These are phyloP conservation scores for Pseudococcus jackbeardsleyi DNA, from an alignment of 2,888 invertebrate species.

Conservation along the genomic window DNA sequence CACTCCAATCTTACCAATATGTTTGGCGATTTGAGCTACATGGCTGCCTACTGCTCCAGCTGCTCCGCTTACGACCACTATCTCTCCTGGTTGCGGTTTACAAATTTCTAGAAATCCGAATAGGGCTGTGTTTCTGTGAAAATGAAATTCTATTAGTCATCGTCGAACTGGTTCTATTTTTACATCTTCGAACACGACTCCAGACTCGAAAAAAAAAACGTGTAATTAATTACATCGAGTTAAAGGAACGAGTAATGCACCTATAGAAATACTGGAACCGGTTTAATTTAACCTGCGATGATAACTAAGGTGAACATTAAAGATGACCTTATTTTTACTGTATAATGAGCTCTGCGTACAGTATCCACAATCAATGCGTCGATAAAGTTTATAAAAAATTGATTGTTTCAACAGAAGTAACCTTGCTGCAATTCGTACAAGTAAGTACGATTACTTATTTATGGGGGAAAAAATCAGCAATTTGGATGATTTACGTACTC, in stretches of 20 bases:
- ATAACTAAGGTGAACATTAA: conserved; percentile 55
- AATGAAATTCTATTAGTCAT: neutral
- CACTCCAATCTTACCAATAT: conserved; percentile 72
- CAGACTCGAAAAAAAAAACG: neutral
- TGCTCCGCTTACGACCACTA: conserved; percentile 80
- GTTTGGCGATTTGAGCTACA: conserved; percentile 85
- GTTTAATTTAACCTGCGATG: neutral
- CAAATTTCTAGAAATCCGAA: conserved; percentile 82
- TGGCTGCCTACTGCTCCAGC: conserved; percentile 84
- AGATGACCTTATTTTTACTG: conserved; percentile 37
- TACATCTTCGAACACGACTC: conserved; percentile 13
- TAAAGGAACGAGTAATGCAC: conserved; percentile 46
- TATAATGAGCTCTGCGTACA: conserved; percentile 23
- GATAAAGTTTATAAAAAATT: conserved; percentile 7
- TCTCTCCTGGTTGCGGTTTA: conserved; percentile 80
- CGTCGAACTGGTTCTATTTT: conserved; percentile 20
- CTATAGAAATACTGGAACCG: conserved; percentile 17
- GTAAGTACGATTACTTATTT: neutral
- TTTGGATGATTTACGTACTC: neutral
- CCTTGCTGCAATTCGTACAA: neutral
- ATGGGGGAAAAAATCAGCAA: neutral
- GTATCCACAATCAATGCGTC: conserved; percentile 13
- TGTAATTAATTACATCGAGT: conserved; percentile 27
- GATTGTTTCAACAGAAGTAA: conserved; percentile 23
- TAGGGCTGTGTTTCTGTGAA: conserved; percentile 78